phyloP scores from a whole-genome alignment of 2,113 vertebrate genomes.

The Oncorhynchus kisutch region DNA sequence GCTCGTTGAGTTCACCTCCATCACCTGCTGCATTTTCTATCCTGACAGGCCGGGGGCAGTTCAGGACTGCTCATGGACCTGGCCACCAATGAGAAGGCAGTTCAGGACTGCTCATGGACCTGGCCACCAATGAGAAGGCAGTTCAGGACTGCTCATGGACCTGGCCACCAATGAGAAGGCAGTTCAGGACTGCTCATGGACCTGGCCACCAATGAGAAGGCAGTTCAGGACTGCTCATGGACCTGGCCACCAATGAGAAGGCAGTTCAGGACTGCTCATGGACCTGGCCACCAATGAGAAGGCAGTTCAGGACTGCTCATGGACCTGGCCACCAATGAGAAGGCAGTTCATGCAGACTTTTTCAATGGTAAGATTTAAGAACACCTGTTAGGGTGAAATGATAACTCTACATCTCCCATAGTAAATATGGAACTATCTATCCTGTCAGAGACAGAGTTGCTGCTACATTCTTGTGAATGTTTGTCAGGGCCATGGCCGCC shows the following conservation, averaged over 20 bases:
- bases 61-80: slow-evolving; percentile 89
- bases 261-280: slow-evolving; percentile 89
- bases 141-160: slow-evolving; percentile 91
- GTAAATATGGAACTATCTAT: too few species aligned
- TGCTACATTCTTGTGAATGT: too few species aligned
- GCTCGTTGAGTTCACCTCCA: slow-evolving; percentile 22
- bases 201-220: slow-evolving; percentile 85
- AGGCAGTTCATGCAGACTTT: slow-evolving; percentile 86
- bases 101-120: slow-evolving; percentile 89
- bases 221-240: slow-evolving; percentile 89
- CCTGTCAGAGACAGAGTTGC: too few species aligned
- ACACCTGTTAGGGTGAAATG: too few species aligned
- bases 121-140: slow-evolving; percentile 85
- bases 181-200: slow-evolving; percentile 90
- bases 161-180: slow-evolving; percentile 86
- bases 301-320: slow-evolving; percentile 90
- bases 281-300: slow-evolving; percentile 87
- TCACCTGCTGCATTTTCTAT: slow-evolving; percentile 24
- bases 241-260: slow-evolving; percentile 85
- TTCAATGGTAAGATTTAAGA: slow-evolving; percentile 80
- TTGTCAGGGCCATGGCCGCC: too few species aligned
- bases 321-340: slow-evolving; percentile 87
- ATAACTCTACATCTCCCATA: too few species aligned
- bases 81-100: too few species aligned
- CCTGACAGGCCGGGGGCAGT: slow-evolving; percentile 89